Evolutionary conservation across 2,113 vertebrate species (phyloP).

Genomic region (Cervus canadensis): DNA sequence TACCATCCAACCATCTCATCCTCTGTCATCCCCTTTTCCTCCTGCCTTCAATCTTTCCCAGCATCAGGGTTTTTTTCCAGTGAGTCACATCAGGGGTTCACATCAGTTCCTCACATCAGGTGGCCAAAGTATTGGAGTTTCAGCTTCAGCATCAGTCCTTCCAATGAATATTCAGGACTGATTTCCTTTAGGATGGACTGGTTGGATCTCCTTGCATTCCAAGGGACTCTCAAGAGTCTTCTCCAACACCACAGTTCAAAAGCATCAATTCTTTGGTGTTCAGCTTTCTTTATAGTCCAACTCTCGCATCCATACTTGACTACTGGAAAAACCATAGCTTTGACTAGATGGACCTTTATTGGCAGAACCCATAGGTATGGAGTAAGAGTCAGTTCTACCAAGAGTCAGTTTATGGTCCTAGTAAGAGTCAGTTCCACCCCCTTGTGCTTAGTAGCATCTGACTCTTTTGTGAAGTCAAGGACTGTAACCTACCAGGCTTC

Average conservation of each 20-base stretch:
- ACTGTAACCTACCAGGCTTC: background rate
- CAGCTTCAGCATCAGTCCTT: background rate
- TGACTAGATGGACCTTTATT: background rate
- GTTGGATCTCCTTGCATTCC: background rate
- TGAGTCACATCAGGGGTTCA: background rate
- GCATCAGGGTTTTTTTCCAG: background rate
- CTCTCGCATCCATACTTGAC: background rate
- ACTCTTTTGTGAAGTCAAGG: background rate
- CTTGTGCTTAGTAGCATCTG: background rate
- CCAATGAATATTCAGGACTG: background rate
- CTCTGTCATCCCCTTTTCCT: background rate
- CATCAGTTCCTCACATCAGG: background rate
- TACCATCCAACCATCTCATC: background rate
- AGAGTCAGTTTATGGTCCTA: background rate
- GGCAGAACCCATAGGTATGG: background rate
- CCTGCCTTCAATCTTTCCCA: background rate
- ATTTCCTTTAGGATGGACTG: background rate
- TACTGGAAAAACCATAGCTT: background rate
- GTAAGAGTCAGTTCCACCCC: background rate
- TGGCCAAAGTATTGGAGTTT: background rate
- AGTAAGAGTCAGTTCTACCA: background rate
- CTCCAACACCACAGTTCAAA: background rate
- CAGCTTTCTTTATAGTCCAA: background rate
- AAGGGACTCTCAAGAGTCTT: background rate
- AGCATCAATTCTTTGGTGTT: background rate